These are phyloP conservation scores for Graptemys geographica DNA, from an alignment of 2,797 vertebrate species.

Conservation along the genomic window DNA sequence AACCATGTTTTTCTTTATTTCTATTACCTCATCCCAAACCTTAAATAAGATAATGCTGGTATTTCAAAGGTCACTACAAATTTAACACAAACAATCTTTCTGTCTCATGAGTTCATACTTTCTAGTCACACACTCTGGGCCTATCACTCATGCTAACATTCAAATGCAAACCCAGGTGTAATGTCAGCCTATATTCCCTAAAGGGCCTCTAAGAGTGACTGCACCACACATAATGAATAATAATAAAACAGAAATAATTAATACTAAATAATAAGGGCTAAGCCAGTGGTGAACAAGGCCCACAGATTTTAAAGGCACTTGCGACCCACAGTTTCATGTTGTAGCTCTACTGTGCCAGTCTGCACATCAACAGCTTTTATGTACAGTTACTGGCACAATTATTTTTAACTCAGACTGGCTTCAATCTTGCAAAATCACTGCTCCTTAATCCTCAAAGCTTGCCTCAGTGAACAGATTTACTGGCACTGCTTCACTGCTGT, in stretches of 20 bases:
- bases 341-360: fast-evolving
- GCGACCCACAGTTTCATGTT: neutral
- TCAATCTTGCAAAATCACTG: slow-evolving; percentile 34
- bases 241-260: neutral
- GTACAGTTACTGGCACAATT: neutral
- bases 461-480: slow-evolving; percentile 63
- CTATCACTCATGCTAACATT: neutral
- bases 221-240: neutral
- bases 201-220: neutral
- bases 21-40: neutral
- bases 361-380: neutral
- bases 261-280: neutral
- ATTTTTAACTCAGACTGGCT: slow-evolving; percentile 26
- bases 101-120: neutral
- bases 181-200: neutral
- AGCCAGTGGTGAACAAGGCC: neutral
- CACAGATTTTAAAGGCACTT: neutral
- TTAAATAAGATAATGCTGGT: neutral
- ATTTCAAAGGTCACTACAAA: neutral
- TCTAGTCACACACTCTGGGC: neutral
- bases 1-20: neutral
- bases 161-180: neutral
- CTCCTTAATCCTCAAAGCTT: slow-evolving; percentile 53
- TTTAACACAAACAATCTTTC: neutral
- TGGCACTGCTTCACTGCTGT: slow-evolving; percentile 61